These are phyloP conservation scores for Aegotheles bennettii DNA, from an alignment of 2,113 vertebrate species.

Conservation along the genomic window DNA sequence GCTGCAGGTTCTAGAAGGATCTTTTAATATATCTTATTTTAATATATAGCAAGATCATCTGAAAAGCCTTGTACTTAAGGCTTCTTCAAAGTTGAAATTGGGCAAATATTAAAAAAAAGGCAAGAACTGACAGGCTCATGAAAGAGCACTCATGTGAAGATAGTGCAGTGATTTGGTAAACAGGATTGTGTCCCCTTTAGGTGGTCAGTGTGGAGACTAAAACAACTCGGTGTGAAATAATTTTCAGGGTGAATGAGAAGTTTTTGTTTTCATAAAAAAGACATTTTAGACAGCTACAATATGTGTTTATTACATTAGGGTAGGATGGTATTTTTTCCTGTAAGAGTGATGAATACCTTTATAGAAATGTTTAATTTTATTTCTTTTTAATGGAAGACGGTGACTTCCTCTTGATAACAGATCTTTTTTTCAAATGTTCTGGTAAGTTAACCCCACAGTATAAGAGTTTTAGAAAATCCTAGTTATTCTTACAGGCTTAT, in stretches of 20 bases:
- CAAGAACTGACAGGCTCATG: neutral
- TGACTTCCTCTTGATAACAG: neutral
- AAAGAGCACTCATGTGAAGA: neutral
- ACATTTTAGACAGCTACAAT: neutral
- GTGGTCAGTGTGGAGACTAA: neutral
- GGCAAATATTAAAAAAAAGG: neutral
- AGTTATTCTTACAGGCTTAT: neutral
- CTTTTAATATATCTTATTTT: neutral
- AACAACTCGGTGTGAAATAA: neutral
- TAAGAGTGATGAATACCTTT: neutral
- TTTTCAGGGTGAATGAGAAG: neutral
- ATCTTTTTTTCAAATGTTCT: neutral
- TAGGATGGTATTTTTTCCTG: neutral
- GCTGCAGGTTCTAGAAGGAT: neutral
- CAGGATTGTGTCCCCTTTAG: neutral
- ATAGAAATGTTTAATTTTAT: neutral
- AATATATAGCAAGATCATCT: neutral
- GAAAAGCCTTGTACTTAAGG: neutral
- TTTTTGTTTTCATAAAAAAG: neutral
- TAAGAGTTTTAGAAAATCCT: neutral
- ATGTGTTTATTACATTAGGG: neutral
- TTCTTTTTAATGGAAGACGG: neutral
- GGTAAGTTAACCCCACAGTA: neutral
- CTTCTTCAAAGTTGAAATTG: neutral
- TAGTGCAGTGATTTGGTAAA: neutral